Evolutionary conservation across 2,797 vertebrate genomes (phyloP).

Genomic region (Phoebastria nigripes): DNA sequence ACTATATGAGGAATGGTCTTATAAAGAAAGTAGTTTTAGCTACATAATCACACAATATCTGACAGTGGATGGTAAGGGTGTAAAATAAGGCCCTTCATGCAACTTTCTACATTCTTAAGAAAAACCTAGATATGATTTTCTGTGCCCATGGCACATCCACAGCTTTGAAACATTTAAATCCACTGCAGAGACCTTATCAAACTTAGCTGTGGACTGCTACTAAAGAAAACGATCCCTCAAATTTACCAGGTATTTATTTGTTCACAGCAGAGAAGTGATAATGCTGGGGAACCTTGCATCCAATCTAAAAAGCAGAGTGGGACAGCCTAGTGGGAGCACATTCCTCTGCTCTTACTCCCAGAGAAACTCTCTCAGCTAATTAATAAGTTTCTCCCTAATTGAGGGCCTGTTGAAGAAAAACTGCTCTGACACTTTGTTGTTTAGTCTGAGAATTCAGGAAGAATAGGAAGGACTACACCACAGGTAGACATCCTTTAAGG

Average conservation of each 20-base stretch:
- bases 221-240: neutral
- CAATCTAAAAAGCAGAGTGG: fast-evolving
- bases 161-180: neutral
- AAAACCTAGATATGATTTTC: neutral
- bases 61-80: neutral
- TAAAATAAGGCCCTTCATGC: neutral
- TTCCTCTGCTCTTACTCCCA: neutral
- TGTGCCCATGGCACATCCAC: neutral
- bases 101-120: neutral
- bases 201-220: neutral
- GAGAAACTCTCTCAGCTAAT: neutral
- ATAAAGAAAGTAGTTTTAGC: neutral
- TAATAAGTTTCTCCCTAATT: neutral
- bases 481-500: neutral
- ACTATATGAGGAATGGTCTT: neutral
- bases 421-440: neutral
- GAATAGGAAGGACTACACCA: neutral
- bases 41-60: neutral
- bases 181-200: neutral
- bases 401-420: neutral
- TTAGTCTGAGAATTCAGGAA: neutral
- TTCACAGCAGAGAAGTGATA: neutral
- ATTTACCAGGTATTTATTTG: neutral
- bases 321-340: neutral
- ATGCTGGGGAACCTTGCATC: neutral